phyloP scores from a whole-genome alignment of 2,888 invertebrate species.

The Cheilosia vulpina region DNA sequence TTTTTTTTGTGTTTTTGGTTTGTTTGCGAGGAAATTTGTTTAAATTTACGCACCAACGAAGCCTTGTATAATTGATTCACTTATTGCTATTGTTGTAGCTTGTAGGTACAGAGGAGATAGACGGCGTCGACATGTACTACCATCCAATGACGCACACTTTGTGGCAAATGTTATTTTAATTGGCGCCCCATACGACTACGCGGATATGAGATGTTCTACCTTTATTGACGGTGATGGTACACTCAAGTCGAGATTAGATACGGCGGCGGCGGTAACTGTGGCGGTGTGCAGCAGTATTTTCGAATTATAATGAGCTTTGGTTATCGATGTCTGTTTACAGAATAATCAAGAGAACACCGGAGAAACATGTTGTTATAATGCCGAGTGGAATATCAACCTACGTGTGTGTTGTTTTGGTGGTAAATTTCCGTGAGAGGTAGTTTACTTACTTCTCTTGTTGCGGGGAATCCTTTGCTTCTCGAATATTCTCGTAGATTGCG shows the following conservation, averaged over 20 bases:
- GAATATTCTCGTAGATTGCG: too few relatives aligned
- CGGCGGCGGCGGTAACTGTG: background rate
- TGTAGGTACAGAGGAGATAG: constrained; percentile 5
- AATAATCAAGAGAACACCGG: background rate
- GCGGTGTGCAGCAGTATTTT: constrained; percentile 1
- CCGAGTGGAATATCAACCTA: background rate
- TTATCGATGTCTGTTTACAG: constrained; percentile 18
- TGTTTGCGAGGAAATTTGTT: constrained; percentile 28
- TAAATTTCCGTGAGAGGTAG: too few relatives aligned
- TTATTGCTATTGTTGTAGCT: constrained; percentile 39
- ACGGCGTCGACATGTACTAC: background rate
- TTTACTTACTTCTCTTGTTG: too few relatives aligned
- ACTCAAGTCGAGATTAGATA: background rate
- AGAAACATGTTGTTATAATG: background rate
- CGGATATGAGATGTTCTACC: constrained; percentile 1
- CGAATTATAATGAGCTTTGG: constrained; percentile 12
- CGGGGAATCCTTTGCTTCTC: too few relatives aligned
- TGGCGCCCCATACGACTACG: constrained; percentile 33
- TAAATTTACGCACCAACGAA: constrained; percentile 37
- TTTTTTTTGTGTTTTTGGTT: background rate
- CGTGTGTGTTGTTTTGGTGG: too few relatives aligned
- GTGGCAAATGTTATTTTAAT: constrained; percentile 43
- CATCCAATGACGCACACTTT: background rate
- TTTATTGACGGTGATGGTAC: constrained; percentile 3
- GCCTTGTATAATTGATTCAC: constrained; percentile 39